phyloP scores from a whole-genome alignment of 1,140 invertebrate genomes.

The Brachionus calyciflorus region DNA sequence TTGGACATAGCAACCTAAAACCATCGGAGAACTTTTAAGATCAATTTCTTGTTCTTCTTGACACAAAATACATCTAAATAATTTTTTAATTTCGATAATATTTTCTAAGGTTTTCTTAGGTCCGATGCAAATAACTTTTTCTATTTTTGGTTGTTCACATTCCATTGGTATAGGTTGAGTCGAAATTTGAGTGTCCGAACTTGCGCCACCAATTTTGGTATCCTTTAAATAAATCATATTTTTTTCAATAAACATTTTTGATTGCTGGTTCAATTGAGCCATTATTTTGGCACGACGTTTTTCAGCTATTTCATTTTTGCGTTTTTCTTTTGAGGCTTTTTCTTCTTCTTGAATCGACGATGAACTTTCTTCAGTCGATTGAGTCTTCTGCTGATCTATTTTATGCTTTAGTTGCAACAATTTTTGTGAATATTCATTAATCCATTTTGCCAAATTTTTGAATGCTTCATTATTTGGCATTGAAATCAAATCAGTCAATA shows the following conservation, averaged over 20 bases:
- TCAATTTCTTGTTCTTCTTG: constrained; percentile 82
- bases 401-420: constrained; percentile 33
- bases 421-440: constrained; percentile 24
- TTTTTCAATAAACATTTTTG: constrained; percentile 88
- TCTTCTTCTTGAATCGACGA: constrained; percentile 61
- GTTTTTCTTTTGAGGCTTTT: constrained; percentile 64
- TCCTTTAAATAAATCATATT: constrained; percentile 68
- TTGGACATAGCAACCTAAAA: constrained; percentile 88
- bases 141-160: constrained; percentile 45
- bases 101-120: constrained; percentile 49
- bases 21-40: constrained; percentile 67
- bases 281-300: constrained; percentile 79
- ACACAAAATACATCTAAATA: constrained; percentile 87
- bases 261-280: constrained; percentile 86
- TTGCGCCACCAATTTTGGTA: constrained; percentile 40
- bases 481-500: not conserved
- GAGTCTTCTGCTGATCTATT: not conserved
- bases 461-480: not conserved
- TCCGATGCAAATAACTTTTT: constrained; percentile 60
- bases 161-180: not conserved
- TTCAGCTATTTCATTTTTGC: constrained; percentile 73
- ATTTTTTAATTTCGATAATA: constrained; percentile 39
- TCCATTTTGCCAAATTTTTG: constrained; percentile 3
- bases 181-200: not conserved
- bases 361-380: not conserved